Conservation (phyloP, 2,888 invertebrate species). For the Clistopyga incitator region DNA sequence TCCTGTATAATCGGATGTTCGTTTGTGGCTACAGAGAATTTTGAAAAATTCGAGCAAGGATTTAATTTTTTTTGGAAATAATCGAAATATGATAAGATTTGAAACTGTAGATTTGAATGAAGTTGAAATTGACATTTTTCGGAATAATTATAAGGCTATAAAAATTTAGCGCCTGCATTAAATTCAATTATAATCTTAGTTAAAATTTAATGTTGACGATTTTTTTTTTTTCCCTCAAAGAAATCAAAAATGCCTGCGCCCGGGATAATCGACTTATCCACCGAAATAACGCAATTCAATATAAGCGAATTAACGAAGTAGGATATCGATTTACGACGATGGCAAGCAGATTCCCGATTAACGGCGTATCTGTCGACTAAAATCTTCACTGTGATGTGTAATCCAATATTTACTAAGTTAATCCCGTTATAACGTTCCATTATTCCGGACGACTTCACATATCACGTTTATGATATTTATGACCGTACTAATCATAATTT, state of each 20-base stretch:
- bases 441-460: not conserved
- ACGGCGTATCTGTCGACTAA: constrained; percentile 26
- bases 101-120: too few species aligned
- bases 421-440: not conserved
- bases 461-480: not conserved
- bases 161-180: too few species aligned
- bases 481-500: not conserved
- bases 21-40: too few species aligned
- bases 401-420: constrained; percentile 30
- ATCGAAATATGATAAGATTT: too few species aligned
- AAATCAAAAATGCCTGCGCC: not conserved
- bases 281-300: constrained; percentile 4
- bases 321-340: constrained; percentile 37
- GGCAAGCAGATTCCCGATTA: constrained; percentile 4
- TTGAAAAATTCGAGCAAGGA: too few species aligned
- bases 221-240: too few species aligned
- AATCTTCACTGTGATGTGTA: constrained; percentile 22
- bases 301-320: constrained; percentile 37
- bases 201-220: too few species aligned
- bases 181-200: too few species aligned
- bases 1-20: too few species aligned
- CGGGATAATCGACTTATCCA: constrained; percentile 40
- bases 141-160: too few species aligned
- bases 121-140: too few species aligned
- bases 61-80: too few species aligned